These are phyloP conservation scores for Neoarius graeffei DNA, from an alignment of 2,113 vertebrate species.

Conservation along the genomic window DNA sequence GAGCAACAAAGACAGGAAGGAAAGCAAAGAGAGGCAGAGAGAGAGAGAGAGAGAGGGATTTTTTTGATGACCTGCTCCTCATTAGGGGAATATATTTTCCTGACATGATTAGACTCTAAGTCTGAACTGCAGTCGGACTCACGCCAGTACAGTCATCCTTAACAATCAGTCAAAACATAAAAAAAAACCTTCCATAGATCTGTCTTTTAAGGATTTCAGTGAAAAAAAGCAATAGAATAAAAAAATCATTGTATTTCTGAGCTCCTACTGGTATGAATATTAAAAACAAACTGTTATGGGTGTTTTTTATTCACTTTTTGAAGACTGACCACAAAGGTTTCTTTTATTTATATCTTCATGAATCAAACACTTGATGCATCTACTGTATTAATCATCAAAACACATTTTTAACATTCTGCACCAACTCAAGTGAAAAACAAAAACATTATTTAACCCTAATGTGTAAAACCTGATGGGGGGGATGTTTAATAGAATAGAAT, in stretches of 20 bases:
- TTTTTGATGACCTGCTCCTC: slow-evolving; percentile 10
- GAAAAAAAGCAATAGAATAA: background rate
- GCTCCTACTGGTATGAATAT: background rate
- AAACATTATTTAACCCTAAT: too few relatives aligned
- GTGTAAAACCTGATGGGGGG: too few relatives aligned
- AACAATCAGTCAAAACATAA: background rate
- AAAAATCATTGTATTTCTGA: background rate
- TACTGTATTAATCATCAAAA: background rate
- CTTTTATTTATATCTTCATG: background rate
- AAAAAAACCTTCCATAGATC: background rate
- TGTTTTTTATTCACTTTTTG: background rate
- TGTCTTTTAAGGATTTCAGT: background rate
- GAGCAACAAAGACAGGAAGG: slow-evolving; percentile 8
- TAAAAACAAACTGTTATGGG: background rate
- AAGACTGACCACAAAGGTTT: background rate
- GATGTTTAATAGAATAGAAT: too few relatives aligned
- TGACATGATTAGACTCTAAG: slow-evolving; percentile 23
- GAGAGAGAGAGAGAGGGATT: background rate
- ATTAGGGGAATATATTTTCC: slow-evolving; percentile 31
- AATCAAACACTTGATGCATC: background rate
- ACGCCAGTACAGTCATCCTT: background rate
- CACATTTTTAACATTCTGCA: background rate
- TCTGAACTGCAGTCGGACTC: background rate
- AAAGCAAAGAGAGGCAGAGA: background rate
- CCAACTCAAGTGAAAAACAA: background rate